These are phyloP conservation scores for Drosophila aldrichi DNA, from an alignment of 2,888 invertebrate species.

Conservation along the genomic window DNA sequence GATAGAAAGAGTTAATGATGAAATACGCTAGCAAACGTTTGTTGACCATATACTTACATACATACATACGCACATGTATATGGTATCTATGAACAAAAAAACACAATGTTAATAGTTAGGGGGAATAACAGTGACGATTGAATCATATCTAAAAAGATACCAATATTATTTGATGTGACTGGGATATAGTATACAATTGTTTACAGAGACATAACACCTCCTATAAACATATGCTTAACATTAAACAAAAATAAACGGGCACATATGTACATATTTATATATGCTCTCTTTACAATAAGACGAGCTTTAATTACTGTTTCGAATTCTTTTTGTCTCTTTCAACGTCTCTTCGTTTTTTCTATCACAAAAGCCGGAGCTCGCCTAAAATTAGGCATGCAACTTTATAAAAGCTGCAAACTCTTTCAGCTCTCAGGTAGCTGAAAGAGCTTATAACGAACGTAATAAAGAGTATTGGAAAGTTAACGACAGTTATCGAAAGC, in stretches of 20 bases:
- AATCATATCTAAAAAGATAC: slow-evolving; percentile 28
- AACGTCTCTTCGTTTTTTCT: background rate
- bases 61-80: background rate
- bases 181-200: slow-evolving; percentile 19
- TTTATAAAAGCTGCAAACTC: slow-evolving; percentile 1
- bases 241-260: slow-evolving; percentile 32
- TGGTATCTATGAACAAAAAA: background rate
- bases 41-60: background rate
- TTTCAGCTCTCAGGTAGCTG: background rate
- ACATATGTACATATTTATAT: background rate
- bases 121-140: slow-evolving; percentile 5
- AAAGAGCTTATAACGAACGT: background rate
- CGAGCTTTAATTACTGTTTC: slow-evolving; percentile 9
- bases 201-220: slow-evolving; percentile 33
- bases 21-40: slow-evolving; percentile 8
- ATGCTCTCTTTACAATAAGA: slow-evolving; percentile 35
- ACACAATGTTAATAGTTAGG: slow-evolving; percentile 2
- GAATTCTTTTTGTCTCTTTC: slow-evolving; percentile 28
- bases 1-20: slow-evolving; percentile 2
- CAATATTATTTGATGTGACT: background rate
- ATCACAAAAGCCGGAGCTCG: background rate
- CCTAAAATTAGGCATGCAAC: background rate
- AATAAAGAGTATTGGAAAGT: background rate
- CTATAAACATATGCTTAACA: slow-evolving; percentile 40
- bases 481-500: background rate